Evolutionary conservation across 1,140 invertebrate genomes (phyloP).

Genomic region (Listronotus oregonensis): DNA sequence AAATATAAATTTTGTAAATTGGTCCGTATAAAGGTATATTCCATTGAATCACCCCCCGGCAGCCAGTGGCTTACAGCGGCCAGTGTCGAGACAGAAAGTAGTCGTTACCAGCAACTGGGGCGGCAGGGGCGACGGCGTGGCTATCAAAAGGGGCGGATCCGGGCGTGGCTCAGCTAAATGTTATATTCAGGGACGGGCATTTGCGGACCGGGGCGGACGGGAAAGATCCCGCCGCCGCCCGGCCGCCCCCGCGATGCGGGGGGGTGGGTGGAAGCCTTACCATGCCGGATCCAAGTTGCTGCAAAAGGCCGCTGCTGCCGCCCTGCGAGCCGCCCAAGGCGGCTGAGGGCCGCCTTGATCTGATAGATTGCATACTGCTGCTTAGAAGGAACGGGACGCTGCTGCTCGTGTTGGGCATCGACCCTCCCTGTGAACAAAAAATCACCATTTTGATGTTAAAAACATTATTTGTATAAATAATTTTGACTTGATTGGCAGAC

Average conservation of each 20-base stretch:
- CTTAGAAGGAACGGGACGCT: slow-evolving; percentile 83
- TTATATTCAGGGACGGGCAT: slow-evolving; percentile 71
- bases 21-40: neutral
- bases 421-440: slow-evolving; percentile 69
- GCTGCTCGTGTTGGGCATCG: slow-evolving; percentile 85
- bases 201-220: slow-evolving; percentile 78
- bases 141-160: slow-evolving; percentile 7
- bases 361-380: slow-evolving; percentile 81
- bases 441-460: neutral
- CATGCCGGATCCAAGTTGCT: slow-evolving; percentile 85
- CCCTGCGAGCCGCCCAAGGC: slow-evolving; percentile 70
- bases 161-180: slow-evolving; percentile 56
- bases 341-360: slow-evolving; percentile 76
- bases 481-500: too few relatives aligned
- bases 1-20: too few relatives aligned
- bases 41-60: slow-evolving; percentile 2
- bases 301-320: slow-evolving; percentile 70
- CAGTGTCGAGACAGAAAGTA: slow-evolving; percentile 28
- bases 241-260: slow-evolving; percentile 64
- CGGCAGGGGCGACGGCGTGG: slow-evolving; percentile 22
- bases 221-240: slow-evolving; percentile 68
- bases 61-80: slow-evolving; percentile 19
- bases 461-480: slow-evolving; percentile 8
- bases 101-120: slow-evolving; percentile 31
- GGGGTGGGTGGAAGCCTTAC: slow-evolving; percentile 77